Evolutionary conservation across 2,888 invertebrate species (phyloP).

Genomic region (Drosophila greeni): DNA sequence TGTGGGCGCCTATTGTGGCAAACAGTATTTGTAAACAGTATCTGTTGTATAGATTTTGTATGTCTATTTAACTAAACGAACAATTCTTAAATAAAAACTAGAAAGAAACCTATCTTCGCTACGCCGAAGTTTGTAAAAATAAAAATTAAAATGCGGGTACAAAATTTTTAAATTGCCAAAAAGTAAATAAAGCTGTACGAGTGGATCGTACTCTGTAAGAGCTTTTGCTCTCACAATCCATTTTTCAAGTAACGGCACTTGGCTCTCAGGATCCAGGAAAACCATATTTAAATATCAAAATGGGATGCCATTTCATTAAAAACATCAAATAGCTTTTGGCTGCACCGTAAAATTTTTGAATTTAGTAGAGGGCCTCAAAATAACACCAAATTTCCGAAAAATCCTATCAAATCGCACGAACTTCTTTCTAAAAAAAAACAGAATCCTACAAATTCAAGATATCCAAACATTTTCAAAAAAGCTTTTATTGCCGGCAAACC

Average conservation of each 20-base stretch:
- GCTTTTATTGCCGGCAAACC: conserved; percentile 2
- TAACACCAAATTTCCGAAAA: neutral
- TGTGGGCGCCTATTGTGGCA: conserved; percentile 22
- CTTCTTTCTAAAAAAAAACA: neutral
- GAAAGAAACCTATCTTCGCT: too few species aligned
- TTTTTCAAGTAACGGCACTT: too few species aligned
- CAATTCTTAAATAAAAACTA: neutral
- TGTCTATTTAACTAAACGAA: conserved; percentile 5
- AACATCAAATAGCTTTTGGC: neutral
- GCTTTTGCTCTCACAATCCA: too few species aligned
- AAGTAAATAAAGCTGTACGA: too few species aligned
- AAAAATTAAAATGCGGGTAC: too few species aligned
- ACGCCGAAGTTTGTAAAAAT: too few species aligned
- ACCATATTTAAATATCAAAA: neutral
- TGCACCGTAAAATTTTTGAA: conserved; percentile 2
- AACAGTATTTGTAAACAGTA: conserved; percentile 8
- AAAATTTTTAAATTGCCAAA: too few species aligned
- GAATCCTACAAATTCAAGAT: neutral
- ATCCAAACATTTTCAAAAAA: neutral
- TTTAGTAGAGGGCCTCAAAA: neutral
- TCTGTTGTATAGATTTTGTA: neutral
- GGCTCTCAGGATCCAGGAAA: too few species aligned
- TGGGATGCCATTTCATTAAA: neutral
- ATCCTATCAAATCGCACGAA: neutral
- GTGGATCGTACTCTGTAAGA: too few species aligned